These are phyloP conservation scores for Sycophila texana DNA, from an alignment of 2,888 invertebrate genomes.

Conservation along the genomic window DNA sequence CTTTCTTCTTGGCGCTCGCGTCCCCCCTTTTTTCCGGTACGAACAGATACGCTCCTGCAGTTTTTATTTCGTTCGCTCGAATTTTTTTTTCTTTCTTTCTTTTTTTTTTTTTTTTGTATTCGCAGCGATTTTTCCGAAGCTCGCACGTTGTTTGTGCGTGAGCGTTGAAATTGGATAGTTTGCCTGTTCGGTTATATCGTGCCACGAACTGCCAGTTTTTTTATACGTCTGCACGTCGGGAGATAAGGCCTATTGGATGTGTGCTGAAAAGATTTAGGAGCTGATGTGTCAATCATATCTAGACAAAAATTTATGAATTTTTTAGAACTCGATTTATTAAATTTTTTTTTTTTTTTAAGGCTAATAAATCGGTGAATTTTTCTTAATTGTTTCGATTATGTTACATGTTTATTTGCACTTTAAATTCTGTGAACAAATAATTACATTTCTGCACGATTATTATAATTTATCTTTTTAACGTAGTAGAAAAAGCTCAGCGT, in stretches of 20 bases:
- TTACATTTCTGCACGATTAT: too few species aligned
- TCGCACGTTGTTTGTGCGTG: background rate
- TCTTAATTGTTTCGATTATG: too few species aligned
- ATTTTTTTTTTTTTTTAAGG: too few species aligned
- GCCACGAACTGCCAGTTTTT: background rate
- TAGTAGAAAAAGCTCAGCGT: background rate
- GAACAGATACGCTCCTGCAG: conserved; percentile 11
- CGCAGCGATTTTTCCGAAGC: conserved; percentile 33
- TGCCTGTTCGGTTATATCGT: conserved; percentile 24
- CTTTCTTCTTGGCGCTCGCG: conserved; percentile 17
- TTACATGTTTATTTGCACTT: too few species aligned
- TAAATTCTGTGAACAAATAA: too few species aligned
- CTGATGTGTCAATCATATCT: too few species aligned
- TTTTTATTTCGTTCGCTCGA: conserved; percentile 31
- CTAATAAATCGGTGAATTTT: too few species aligned
- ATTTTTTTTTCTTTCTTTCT: too few species aligned
- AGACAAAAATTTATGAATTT: too few species aligned
- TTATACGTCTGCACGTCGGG: background rate
- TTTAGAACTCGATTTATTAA: too few species aligned
- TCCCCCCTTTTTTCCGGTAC: conserved; percentile 20
- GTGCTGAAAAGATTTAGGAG: background rate
- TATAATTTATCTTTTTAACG: too few species aligned
- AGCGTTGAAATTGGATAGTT: conserved; percentile 30
- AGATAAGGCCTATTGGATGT: conserved; percentile 15
- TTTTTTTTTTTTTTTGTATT: conserved; percentile 8